These are phyloP conservation scores for Chelmon rostratus DNA, from an alignment of 2,797 vertebrate species.

Conservation along the genomic window DNA sequence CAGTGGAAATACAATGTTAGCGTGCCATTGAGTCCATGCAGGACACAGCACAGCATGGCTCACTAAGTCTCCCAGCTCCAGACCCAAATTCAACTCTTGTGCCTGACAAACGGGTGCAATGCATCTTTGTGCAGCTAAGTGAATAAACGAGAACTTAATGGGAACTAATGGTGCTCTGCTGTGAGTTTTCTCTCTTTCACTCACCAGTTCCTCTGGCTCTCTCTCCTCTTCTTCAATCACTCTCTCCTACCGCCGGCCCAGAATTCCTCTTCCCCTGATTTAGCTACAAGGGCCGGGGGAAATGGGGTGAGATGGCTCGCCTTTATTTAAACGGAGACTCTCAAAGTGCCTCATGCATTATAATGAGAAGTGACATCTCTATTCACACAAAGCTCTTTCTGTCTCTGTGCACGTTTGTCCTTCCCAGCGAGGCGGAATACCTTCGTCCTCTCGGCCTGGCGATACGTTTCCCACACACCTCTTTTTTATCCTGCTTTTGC, in stretches of 20 bases:
- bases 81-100: conserved; percentile 39
- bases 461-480: conserved; percentile 72
- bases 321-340: conserved; percentile 73
- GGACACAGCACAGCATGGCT: conserved; percentile 47
- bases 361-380: conserved; percentile 79
- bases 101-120: conserved; percentile 44
- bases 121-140: conserved; percentile 64
- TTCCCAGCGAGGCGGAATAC: conserved; percentile 49
- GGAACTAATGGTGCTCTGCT: conserved; percentile 57
- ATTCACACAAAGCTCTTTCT: conserved; percentile 74
- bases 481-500: conserved; percentile 36
- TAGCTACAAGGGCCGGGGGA: conserved; percentile 22
- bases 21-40: conserved; percentile 36
- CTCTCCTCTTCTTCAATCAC: conserved; percentile 43
- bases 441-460: conserved; percentile 48
- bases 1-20: conserved; percentile 44
- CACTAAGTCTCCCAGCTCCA: conserved; percentile 29
- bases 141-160: conserved; percentile 62
- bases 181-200: conserved; percentile 46
- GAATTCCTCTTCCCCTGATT: conserved; percentile 43
- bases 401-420: conserved; percentile 54
- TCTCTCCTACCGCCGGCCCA: conserved; percentile 49
- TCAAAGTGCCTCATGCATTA: conserved; percentile 76
- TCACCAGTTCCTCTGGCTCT: conserved; percentile 30
- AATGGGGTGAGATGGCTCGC: conserved; percentile 51